phyloP scores from a whole-genome alignment of 2,888 invertebrate genomes.

The Danaus chrysippus region DNA sequence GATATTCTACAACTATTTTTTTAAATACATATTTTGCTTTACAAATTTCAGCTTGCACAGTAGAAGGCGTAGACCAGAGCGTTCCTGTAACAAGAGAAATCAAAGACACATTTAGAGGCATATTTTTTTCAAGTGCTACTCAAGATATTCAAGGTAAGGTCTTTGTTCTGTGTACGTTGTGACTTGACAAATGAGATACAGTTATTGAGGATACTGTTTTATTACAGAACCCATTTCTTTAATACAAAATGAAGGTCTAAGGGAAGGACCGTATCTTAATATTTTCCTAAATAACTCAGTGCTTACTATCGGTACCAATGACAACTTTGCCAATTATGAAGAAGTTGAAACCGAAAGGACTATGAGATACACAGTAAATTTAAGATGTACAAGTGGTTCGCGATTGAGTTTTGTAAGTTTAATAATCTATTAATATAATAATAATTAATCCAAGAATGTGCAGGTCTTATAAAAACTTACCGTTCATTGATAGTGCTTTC shows the following conservation, averaged over 20 bases:
- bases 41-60: constrained; percentile 51
- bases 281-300: constrained; percentile 36
- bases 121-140: constrained; percentile 42
- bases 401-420: constrained; percentile 43
- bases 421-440: no score
- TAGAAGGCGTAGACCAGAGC: constrained; percentile 45
- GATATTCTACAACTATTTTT: no score
- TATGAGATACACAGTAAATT: constrained; percentile 46
- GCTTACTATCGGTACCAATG: constrained; percentile 48
- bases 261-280: constrained; percentile 50
- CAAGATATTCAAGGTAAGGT: constrained; percentile 48
- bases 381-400: constrained; percentile 47
- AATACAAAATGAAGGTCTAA: constrained; percentile 41
- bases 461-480: no score
- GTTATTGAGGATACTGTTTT: constrained; percentile 4
- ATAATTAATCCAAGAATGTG: no score
- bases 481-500: no score
- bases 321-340: constrained; percentile 53
- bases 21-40: not conserved
- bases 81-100: constrained; percentile 36
- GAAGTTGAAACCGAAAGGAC: constrained; percentile 48
- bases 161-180: not conserved
- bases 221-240: constrained; percentile 44
- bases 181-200: not conserved
- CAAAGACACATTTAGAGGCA: constrained; percentile 47